Evolutionary conservation across 2,888 invertebrate species (phyloP).

Genomic region (Axea sp.): DNA sequence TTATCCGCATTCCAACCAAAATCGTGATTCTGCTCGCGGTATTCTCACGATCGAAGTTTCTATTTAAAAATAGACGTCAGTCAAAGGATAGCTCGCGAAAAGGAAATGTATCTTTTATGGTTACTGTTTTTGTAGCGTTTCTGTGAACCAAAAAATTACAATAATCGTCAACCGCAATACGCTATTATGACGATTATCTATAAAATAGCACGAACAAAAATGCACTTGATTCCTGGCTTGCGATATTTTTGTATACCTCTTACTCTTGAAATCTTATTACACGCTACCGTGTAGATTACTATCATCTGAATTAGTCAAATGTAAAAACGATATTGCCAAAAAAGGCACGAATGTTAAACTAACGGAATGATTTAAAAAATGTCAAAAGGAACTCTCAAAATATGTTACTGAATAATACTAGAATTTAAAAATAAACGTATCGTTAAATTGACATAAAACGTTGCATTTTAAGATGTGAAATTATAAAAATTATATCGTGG

Average conservation of each 20-base stretch:
- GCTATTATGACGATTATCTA: neutral
- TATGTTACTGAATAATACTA: neutral
- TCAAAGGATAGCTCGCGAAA: neutral
- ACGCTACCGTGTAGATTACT: conserved; percentile 29
- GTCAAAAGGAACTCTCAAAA: too few species aligned
- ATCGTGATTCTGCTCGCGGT: conserved; percentile 1
- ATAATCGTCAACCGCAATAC: neutral
- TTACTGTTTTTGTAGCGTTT: too few species aligned
- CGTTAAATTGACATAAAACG: too few species aligned
- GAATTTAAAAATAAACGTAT: too few species aligned
- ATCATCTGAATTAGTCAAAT: conserved; percentile 23
- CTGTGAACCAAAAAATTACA: neutral
- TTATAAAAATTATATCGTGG: too few species aligned
- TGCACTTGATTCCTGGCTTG: neutral
- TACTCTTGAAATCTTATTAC: conserved; percentile 35
- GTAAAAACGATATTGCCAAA: conserved; percentile 15
- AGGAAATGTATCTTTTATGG: neutral
- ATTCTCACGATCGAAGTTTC: neutral
- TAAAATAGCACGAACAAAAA: neutral
- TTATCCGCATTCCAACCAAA: conserved; percentile 28
- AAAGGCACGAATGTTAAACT: too few species aligned
- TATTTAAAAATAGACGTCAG: neutral
- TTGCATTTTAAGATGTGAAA: too few species aligned
- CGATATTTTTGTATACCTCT: conserved; percentile 32
- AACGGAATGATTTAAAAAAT: too few species aligned